phyloP scores from a whole-genome alignment of 2,113 vertebrate species.

The Protomyctophum bolini region DNA sequence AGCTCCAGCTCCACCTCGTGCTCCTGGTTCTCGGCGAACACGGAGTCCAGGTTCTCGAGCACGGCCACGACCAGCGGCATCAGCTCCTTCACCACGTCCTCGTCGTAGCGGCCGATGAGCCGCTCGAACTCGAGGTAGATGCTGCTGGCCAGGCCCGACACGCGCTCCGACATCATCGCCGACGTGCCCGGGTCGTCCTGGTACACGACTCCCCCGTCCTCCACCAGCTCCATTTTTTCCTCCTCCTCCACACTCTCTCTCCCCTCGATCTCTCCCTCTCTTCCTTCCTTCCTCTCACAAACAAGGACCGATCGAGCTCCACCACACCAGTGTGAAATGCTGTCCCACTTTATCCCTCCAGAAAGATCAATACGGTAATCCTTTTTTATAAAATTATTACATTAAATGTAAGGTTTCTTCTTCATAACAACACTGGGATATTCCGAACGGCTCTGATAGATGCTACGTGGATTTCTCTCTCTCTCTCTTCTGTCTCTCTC shows the following conservation, averaged over 20 bases:
- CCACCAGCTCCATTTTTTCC: constrained; percentile 82
- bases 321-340: background rate
- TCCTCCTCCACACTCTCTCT: no score
- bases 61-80: constrained; percentile 97
- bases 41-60: constrained; percentile 95
- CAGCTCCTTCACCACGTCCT: constrained; percentile 96
- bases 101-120: constrained; percentile 94
- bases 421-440: constrained; percentile 9
- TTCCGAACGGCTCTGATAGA: no score
- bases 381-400: background rate
- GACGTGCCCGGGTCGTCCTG: constrained; percentile 95
- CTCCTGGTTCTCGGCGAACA: constrained; percentile 95
- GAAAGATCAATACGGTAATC: constrained; percentile 1
- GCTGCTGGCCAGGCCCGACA: constrained; percentile 94
- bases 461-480: constrained; percentile 36
- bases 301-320: background rate
- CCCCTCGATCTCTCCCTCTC: no score
- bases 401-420: constrained; percentile 1
- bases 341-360: constrained; percentile 9
- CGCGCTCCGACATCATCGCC: constrained; percentile 95
- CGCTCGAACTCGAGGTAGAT: constrained; percentile 98
- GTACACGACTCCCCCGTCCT: constrained; percentile 87
- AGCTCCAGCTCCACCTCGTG: constrained; percentile 95
- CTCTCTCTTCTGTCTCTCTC: constrained; percentile 6
- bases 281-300: constrained; percentile 19